phyloP scores from a whole-genome alignment of 30 jellyfish, hydroid and myxozoan species.

The Mastigias papua region DNA sequence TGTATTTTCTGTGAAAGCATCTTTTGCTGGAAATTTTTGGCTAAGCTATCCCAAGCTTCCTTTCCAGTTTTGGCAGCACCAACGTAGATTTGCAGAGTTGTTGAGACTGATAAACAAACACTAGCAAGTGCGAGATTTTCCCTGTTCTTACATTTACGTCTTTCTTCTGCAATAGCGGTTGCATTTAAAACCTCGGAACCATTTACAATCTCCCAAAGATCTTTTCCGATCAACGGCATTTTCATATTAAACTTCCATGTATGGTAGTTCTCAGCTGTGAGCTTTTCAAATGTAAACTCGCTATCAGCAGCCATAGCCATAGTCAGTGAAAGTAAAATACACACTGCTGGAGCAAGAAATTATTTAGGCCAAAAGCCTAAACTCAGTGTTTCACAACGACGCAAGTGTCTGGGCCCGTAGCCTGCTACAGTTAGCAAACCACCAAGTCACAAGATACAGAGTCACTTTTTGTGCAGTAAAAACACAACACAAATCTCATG shows the following conservation, averaged over 20 bases:
- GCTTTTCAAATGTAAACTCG: constrained; percentile 28
- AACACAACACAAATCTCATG: no score
- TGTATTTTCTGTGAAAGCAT: constrained; percentile 19
- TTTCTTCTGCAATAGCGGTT: constrained; percentile 26
- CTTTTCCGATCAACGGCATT: constrained; percentile 54
- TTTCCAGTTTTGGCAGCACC: constrained; percentile 47
- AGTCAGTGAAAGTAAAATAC: no score
- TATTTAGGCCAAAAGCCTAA: no score
- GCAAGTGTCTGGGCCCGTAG: no score
- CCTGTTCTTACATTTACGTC: constrained; percentile 17
- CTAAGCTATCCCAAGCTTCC: constrained; percentile 63
- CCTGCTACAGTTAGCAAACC: no score
- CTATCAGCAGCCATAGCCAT: no score
- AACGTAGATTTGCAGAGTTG: constrained; percentile 45
- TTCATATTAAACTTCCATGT: constrained; percentile 54
- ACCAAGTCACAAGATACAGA: no score
- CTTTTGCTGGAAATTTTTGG: constrained; percentile 47
- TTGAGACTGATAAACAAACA: constrained; percentile 55
- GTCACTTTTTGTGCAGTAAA: no score
- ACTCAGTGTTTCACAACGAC: no score
- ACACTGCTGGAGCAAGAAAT: no score
- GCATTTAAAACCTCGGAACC: constrained; percentile 54
- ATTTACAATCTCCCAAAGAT: constrained; percentile 54
- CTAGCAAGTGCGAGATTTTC: constrained; percentile 55
- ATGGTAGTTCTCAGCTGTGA: constrained; percentile 41